Evolutionary conservation across 2,888 invertebrate genomes (phyloP).

Genomic region (Idaea dimidiata): DNA sequence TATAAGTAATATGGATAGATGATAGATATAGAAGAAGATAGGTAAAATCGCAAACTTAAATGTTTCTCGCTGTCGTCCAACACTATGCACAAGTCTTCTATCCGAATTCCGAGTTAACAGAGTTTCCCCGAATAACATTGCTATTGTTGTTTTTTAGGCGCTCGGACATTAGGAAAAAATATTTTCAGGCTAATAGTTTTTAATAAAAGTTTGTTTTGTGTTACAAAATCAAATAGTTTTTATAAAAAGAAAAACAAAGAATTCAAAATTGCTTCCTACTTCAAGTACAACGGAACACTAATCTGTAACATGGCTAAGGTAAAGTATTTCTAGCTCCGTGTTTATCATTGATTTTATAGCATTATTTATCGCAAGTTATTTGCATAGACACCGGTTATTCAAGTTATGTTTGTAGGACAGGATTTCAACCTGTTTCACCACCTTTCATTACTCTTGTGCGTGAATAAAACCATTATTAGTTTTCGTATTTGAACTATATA

Average conservation of each 20-base stretch:
- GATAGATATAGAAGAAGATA: too few species aligned
- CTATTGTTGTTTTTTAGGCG: not conserved
- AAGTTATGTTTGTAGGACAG: slow-evolving; percentile 24
- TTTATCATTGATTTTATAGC: slow-evolving; percentile 27
- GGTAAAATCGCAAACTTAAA: not conserved
- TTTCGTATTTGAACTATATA: not conserved
- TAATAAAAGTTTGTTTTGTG: slow-evolving; percentile 13
- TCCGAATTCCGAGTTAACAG: too few species aligned
- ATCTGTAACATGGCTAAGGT: slow-evolving; percentile 86
- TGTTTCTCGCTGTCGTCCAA: not conserved
- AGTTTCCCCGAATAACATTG: not conserved
- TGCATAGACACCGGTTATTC: slow-evolving; percentile 49
- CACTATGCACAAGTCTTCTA: not conserved
- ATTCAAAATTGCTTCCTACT: slow-evolving; percentile 84
- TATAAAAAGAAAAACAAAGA: slow-evolving; percentile 24
- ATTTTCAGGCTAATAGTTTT: not conserved
- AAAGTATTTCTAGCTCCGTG: slow-evolving; percentile 35
- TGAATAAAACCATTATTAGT: not conserved
- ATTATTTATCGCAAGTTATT: slow-evolving; percentile 36
- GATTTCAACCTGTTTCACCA: slow-evolving; percentile 9
- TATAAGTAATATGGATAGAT: too few species aligned
- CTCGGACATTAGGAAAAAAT: not conserved
- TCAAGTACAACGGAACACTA: slow-evolving; percentile 83
- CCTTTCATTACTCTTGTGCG: not conserved
- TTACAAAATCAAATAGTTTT: slow-evolving; percentile 1